Base-by-base conservation (phyloP, 1,140 invertebrate genomes). In the Nixonia krombeini region DNA sequence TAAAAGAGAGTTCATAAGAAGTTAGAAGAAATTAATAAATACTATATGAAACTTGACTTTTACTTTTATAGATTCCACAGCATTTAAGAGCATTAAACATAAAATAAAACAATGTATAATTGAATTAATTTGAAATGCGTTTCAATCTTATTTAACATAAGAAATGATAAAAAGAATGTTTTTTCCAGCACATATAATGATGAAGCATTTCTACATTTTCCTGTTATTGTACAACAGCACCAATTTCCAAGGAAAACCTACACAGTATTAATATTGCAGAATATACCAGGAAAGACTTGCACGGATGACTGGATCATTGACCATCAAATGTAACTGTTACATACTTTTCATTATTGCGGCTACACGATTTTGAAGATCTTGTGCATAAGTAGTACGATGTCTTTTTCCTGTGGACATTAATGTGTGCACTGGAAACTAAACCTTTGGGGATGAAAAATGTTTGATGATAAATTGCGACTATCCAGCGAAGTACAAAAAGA, bases 311-410 rank as follows among this genome's bases (percentile, higher is more conserved):
- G n/a, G n/a, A n/a, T n/a, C n/a, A n/a, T n/a, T n/a, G n/a, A n/a
- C n/a, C n/a, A n/a, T n/a, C n/a, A n/a, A n/a, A n/a, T 52, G 13
- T 62, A 29, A 66, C 76, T 70, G 49, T 74, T 84, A 87, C 86
- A 84, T 87, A 87, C 86, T 80, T 86, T 86, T 80, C 81, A 83
- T 87, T 78, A 87, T 75, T 38, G 74, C 78, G 53, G 83, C 85
- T 81, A 87, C 83, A 80, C 82, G 84, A 77, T 83, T 82, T 78
- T 86, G 85, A 33, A 87, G 82, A 67, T 87, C 83, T 80, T 87
- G 83, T 45, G 86, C 83, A 76, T 86, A 87, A 79, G 86, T 87
- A 66, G 81, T 87, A 73, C 77, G 85, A 73, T 78, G 72, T 74
- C 61, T 79, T 75, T 84, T 86, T 52, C 83, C 85, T 87, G 83